Base-by-base conservation (phyloP, 2,113 vertebrate species). In the Hydropotes inermis region DNA sequence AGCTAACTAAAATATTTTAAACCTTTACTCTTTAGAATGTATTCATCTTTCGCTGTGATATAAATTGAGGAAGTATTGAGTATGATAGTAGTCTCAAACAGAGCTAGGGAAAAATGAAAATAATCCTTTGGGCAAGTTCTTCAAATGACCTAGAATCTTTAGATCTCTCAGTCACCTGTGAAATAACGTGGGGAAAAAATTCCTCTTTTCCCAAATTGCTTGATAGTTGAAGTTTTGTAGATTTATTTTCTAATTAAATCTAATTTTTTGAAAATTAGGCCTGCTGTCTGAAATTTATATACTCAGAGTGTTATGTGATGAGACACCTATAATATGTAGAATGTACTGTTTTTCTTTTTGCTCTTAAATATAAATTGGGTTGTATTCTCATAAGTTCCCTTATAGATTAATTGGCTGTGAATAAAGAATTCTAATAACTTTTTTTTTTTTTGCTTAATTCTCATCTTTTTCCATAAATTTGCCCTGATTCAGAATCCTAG, bases 211-310 rank as follows among this genome's bases (percentile, higher is more conserved):
- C 25, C 64, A 90, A 78, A 33, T 87, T 84, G 1, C 30, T 89
- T 83, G 30, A 70, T 50, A 81, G 6, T 27, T 92, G 1, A 36
- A 88, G 16, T 7, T 89, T 0, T 54, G 1, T n/a, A 70, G 60
- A 89, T 19, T 97, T 93, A 52, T 43, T 96, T 95, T 93, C 50
- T 70, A 83, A 88, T 64, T 86, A 93, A 70, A 84, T 58, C 33
- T 79, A 52, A 19, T 55, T 57, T 43, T 33, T 93, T 39, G 1
- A 84, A 92, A 61, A 25, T 43, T 61, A 70, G 28, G 6, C 7
- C 64, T 97, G 25, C 39, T 6, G 45, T 15, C 27, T 78, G 10
- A 87, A 76, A 83, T 43, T 45, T 84, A 43, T 39, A 0, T n/a
- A 79, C 60, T 76, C 43, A 70, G 1, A 27, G 30, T 57, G 0